Conservation (phyloP, 1,140 invertebrate genomes). For the Drosophila nigromelanica region DNA sequence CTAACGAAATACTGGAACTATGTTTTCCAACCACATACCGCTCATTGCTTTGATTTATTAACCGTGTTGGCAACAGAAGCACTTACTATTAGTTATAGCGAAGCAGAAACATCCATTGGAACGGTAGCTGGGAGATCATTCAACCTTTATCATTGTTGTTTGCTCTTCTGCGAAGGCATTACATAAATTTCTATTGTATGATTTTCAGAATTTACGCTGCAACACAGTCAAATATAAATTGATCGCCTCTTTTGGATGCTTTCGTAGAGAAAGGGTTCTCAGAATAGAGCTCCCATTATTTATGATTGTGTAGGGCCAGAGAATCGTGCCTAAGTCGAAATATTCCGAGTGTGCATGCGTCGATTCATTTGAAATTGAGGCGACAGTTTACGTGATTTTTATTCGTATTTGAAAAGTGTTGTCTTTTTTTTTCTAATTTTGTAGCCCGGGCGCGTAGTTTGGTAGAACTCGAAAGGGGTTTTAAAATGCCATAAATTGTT, state of each 20-base stretch:
- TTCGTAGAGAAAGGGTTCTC: constrained; percentile 58
- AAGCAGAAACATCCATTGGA: constrained; percentile 24
- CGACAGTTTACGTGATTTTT: constrained; percentile 79
- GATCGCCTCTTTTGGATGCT: constrained; percentile 47
- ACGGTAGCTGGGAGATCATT: constrained; percentile 58
- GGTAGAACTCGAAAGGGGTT: constrained; percentile 58
- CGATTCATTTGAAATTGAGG: constrained; percentile 75
- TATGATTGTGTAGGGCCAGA: constrained; percentile 60
- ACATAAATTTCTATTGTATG: constrained; percentile 75
- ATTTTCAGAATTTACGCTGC: constrained; percentile 64
- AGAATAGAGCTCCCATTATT: constrained; percentile 68
- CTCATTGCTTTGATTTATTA: constrained; percentile 56
- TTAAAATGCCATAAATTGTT: constrained; percentile 69
- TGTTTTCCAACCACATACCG: constrained; percentile 24
- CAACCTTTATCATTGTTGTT: constrained; percentile 22
- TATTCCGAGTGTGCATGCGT: constrained; percentile 43
- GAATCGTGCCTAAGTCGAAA: constrained; percentile 77
- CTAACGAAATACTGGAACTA: no score
- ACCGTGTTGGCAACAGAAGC: constrained; percentile 60
- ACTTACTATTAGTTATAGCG: constrained; percentile 56
- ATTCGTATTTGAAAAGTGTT: constrained; percentile 60
- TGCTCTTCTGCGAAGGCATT: constrained; percentile 71
- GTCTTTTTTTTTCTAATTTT: constrained; percentile 60
- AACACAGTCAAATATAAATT: constrained; percentile 67
- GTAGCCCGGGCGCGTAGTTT: constrained; percentile 44